Base-by-base conservation (phyloP, 2,888 invertebrate genomes). In the Saturnia pavonia region DNA sequence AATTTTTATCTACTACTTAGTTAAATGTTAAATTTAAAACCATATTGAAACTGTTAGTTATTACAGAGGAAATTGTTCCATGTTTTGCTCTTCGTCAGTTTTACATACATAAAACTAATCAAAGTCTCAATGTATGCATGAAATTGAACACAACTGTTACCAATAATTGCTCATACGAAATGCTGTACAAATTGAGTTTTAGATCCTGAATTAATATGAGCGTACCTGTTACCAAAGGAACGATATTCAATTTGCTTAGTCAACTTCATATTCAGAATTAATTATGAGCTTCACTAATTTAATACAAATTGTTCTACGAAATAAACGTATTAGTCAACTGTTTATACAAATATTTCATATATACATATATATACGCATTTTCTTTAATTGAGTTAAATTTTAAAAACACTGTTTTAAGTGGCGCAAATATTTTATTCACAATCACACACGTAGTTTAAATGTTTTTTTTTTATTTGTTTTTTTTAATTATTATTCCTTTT, bases 161-260 rank as follows among this genome's bases (percentile, higher is more conserved):
- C 66, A 70, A 67, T 70, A 70, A 70, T 65, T 65, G 54, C 54
- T 66, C 40, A 70, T 51, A 65, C 66, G 43, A 70, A 70, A 54
- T 70, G 43, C 67, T 70, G 51, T 51, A 70, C 27, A 70, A 70
- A 70, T 70, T 70, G 54, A 43, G 66, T 67, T 67, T 70, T 19
- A 43, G 67, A 67, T 65, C 19, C 65, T 40, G 34, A 65, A 40
- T 65, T 65, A 65, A 40, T 40, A 65, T 40, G 40, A 9, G n/a
- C 19, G 65, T 65, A 40, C 65, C 57, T 60, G 3, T 34, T 60
- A 65, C 65, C 19, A n/a, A 40, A 65, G 65, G 65, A 40, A 40
- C 65, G 65, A 65, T 65, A 65, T 65, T 65, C 34, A 65, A 65
- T 65, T 65, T 40, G n/a, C 40, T 40, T 40, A 65, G 65, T 65